phyloP scores from a whole-genome alignment of 1,140 invertebrate species.

The Calliopsis andreniformis region DNA sequence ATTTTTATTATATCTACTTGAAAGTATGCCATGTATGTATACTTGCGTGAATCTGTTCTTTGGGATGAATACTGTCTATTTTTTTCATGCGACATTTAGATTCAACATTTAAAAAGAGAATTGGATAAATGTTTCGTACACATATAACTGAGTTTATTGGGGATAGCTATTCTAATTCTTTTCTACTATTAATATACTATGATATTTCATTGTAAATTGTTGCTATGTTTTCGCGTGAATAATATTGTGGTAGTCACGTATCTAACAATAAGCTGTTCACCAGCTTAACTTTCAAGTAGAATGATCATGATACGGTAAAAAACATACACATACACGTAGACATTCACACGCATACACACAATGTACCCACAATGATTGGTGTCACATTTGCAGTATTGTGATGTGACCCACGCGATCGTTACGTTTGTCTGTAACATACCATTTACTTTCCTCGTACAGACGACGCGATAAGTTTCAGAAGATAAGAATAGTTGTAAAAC shows the following conservation, averaged over 20 bases:
- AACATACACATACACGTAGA: not conserved
- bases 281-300: not conserved
- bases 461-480: conserved; percentile 21
- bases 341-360: not conserved
- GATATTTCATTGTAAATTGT: too few species aligned
- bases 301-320: not conserved
- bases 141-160: not conserved
- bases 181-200: too few species aligned
- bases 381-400: conserved; percentile 53
- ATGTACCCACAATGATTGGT: not conserved
- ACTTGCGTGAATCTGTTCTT: conserved; percentile 11
- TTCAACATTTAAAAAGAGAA: not conserved
- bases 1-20: not conserved
- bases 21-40: conserved; percentile 33
- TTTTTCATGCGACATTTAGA: not conserved
- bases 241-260: not conserved
- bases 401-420: conserved; percentile 32
- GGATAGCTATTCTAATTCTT: conserved; percentile 6
- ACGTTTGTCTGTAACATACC: conserved; percentile 3
- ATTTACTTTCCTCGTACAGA: conserved; percentile 17
- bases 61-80: too few species aligned
- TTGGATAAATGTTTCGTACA: conserved; percentile 18
- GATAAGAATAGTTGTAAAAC: conserved; percentile 23
- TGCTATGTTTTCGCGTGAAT: not conserved
- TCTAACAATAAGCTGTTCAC: not conserved